A percentile compares a stretch with the other conserved stretches of the same genome.
These are phyloP conservation scores for Harpagus bidentatus DNA, from an alignment of 2,113 vertebrate genomes.

Conservation along the genomic window DNA sequence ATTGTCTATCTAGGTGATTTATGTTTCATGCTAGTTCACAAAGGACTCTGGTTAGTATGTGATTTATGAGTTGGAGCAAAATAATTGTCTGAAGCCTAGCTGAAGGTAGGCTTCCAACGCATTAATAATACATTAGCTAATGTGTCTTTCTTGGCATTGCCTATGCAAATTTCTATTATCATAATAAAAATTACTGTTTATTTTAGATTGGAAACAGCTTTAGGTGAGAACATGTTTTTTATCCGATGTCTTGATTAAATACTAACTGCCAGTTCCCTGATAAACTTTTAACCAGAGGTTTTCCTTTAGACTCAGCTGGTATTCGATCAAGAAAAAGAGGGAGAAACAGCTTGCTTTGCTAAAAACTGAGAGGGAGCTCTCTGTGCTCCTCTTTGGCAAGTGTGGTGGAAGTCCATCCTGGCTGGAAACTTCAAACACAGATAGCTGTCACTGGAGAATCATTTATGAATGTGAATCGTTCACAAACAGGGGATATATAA, in stretches of 20 bases:
- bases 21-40: slow-evolving; percentile 43
- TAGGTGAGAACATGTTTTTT: neutral
- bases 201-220: slow-evolving; percentile 24
- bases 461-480: neutral
- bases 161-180: slow-evolving; percentile 31
- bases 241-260: neutral
- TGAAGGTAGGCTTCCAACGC: slow-evolving; percentile 26
- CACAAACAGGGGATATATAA: neutral
- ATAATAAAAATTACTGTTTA: slow-evolving; percentile 32
- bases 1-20: slow-evolving; percentile 32
- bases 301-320: neutral
- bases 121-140: slow-evolving; percentile 53
- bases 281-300: neutral
- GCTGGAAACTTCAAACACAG: neutral
- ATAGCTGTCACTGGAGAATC: neutral
- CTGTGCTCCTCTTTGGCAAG: neutral
- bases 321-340: neutral
- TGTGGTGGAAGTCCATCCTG: neutral
- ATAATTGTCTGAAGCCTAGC: slow-evolving; percentile 36
- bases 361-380: neutral
- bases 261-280: neutral
- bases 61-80: slow-evolving; percentile 41
- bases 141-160: slow-evolving; percentile 12
- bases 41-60: slow-evolving; percentile 37
- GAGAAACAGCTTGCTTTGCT: neutral